Percentiles rank a stretch among this genome's conserved stretches.
Evolutionary conservation across 1,140 invertebrate genomes (phyloP).

Genomic region (Goniozus legneri): DNA sequence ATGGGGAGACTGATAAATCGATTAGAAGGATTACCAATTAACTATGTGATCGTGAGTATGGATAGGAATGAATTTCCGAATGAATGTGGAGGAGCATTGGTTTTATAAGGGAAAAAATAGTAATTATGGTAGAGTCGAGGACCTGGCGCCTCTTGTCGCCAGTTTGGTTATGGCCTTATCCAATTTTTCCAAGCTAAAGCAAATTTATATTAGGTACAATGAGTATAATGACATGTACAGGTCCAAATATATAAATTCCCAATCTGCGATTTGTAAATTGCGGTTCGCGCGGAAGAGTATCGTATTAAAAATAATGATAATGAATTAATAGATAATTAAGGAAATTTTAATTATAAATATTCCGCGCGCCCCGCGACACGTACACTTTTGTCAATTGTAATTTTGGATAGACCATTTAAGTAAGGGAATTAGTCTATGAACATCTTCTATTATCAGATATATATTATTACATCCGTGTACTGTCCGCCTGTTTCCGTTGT

Average conservation of each 20-base stretch:
- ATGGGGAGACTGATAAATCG: constrained; percentile 23
- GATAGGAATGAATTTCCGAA: constrained; percentile 14
- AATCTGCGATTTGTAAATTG: constrained; percentile 45
- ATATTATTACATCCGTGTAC: constrained; percentile 42
- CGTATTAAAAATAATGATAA: constrained; percentile 17
- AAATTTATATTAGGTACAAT: constrained; percentile 55
- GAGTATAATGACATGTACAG: constrained; percentile 46
- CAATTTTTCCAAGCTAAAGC: constrained; percentile 54
- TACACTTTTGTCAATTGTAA: constrained; percentile 52
- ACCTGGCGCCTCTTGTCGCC: constrained; percentile 48
- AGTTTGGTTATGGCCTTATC: constrained; percentile 56
- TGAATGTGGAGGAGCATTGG: constrained; percentile 23
- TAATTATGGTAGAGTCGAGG: constrained; percentile 42
- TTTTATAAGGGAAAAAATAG: constrained; percentile 41
- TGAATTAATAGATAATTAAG: no score
- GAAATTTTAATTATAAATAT: constrained; percentile 30
- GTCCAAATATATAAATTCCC: constrained; percentile 49
- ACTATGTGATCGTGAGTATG: constrained; percentile 27
- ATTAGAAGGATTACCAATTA: constrained; percentile 26
- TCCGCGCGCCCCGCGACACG: constrained; percentile 45
- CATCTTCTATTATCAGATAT: constrained; percentile 39
- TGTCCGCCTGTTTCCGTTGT: constrained; percentile 49
- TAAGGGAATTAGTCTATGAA: constrained; percentile 39
- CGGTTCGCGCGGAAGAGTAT: constrained; percentile 40
- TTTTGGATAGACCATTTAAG: constrained; percentile 49